Percentiles rank a stretch among this genome's conserved stretches.
phyloP scores from a whole-genome alignment of 2,113 vertebrate species.

The Phaethon lepturus region DNA sequence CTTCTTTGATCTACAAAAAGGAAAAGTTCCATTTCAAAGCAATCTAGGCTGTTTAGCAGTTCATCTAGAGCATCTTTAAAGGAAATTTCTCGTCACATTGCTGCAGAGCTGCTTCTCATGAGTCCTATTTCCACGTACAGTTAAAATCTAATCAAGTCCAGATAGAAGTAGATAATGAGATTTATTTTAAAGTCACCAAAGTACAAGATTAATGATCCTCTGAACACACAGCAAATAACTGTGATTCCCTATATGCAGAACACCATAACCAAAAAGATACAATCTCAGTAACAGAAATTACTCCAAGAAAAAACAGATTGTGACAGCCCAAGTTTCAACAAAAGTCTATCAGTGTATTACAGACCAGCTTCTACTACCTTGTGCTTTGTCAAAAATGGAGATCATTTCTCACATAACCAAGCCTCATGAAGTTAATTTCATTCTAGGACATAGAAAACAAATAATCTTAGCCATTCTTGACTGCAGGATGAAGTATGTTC shows the following conservation, averaged over 20 bases:
- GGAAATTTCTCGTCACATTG: not conserved
- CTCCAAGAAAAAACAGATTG: not conserved
- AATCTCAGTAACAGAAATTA: not conserved
- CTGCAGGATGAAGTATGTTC: not conserved
- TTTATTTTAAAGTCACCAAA: not conserved
- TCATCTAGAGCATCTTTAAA: not conserved
- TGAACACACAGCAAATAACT: not conserved
- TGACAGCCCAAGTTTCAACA: not conserved
- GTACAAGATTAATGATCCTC: not conserved
- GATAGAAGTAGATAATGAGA: not conserved
- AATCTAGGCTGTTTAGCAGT: not conserved
- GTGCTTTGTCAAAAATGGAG: not conserved
- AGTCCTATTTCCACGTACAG: not conserved
- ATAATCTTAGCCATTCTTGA: not conserved
- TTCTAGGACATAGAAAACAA: not conserved
- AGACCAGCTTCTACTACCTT: not conserved
- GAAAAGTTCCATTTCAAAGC: not conserved
- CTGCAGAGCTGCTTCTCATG: not conserved
- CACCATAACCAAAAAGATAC: not conserved
- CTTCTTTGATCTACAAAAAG: slow-evolving; percentile 79
- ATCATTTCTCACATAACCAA: not conserved
- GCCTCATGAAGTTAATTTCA: not conserved
- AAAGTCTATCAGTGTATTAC: not conserved
- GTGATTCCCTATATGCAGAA: not conserved
- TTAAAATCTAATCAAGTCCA: not conserved